phyloP scores from a whole-genome alignment of 2,797 vertebrate species.

The Liasis olivaceus region DNA sequence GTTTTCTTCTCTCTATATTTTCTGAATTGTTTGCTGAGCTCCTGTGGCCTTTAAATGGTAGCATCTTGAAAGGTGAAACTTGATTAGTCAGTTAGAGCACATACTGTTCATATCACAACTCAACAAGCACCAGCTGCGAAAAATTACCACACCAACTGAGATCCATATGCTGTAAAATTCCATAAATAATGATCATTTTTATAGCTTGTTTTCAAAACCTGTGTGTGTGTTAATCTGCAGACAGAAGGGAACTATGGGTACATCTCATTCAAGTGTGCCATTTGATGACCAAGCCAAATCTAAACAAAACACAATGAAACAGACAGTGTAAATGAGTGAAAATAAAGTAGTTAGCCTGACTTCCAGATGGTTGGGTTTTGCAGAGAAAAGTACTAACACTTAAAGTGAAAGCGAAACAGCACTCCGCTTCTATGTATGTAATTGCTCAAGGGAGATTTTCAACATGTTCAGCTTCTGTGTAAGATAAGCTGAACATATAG shows the following conservation, averaged over 20 bases:
- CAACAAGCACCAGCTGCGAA: conserved; percentile 53
- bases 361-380: neutral
- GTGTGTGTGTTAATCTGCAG: conserved; percentile 32
- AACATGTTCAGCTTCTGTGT: neutral
- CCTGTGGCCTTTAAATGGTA: conserved; percentile 19
- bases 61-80: conserved; percentile 46
- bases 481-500: neutral
- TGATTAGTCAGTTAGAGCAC: conserved; percentile 42
- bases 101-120: conserved; percentile 41
- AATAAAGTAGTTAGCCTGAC: neutral
- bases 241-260: conserved; percentile 35
- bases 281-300: conserved; percentile 37
- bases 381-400: neutral
- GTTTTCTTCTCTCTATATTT: conserved; percentile 11
- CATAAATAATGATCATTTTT: conserved; percentile 45
- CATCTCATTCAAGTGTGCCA: conserved; percentile 17
- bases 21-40: conserved; percentile 11
- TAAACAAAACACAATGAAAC: conserved; percentile 31
- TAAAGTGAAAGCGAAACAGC: neutral
- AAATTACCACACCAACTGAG: conserved; percentile 45
- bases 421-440: neutral
- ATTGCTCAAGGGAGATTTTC: neutral
- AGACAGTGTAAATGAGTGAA: neutral
- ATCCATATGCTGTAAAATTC: conserved; percentile 53
- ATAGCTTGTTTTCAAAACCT: conserved; percentile 30